Evolutionary conservation across 2,797 vertebrate genomes (phyloP), one percentile per base, ranked within the genome.

Genomic region (Orientallactaga sibirica): DNA sequence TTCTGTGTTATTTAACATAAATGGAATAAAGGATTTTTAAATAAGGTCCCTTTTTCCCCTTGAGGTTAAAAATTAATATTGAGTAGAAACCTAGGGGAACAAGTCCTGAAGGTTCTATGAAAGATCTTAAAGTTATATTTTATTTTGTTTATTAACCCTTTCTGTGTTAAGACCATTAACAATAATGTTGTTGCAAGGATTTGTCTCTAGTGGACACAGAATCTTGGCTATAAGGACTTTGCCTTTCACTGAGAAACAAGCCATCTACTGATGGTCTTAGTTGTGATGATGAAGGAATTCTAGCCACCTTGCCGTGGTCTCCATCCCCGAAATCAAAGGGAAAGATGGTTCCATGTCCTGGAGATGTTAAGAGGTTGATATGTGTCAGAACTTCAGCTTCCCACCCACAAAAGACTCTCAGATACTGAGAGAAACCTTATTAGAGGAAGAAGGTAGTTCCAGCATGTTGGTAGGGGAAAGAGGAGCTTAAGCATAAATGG

Each of bases 1-100:
- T 97, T 95, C 97, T 96, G 66, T 95, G 97, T 97, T 97, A 96
- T 94, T 96, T 98, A 98, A 98, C 97, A 97, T 97, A 97, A 98
- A 97, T 97, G 90, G 81, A 95, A 94, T 95, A 96, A 96, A 12
- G 3, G 86, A 96, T 94, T 97, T 97, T 95, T 94, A 95, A 8
- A 92, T 84, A 94, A 97, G 97, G 94, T 94, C 96, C 96, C 93
- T 95, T 93, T 92, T 84, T 94, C 93, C 95, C 93, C 94, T 95
- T 62, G 84, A 97, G 92, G 96, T 95, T 95, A 91, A 97, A 97
- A 97, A 97, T 97, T 98, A 98, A 97, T 96, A 90, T 96, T 96
- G 84, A 96, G 80, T 48, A 62, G 68, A 97, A 96, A 96, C 95
- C 92, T 94, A 95, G 48, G 70, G 74, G 41, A 94, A 96, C 95